Evolutionary conservation across 2,888 invertebrate species (phyloP).

Genomic region (Hydropsyche betteni): DNA sequence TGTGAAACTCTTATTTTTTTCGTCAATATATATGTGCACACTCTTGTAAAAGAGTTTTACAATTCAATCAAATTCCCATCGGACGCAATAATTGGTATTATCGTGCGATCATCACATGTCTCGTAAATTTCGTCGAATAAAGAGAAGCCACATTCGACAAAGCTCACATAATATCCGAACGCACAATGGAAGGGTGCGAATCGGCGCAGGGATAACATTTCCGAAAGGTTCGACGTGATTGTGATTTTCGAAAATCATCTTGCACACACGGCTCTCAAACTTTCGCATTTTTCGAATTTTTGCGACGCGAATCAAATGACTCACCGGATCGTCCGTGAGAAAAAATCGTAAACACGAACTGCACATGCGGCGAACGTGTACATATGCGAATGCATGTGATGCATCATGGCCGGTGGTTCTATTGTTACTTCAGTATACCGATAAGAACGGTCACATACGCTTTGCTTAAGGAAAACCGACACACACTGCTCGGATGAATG

Average conservation of each 20-base stretch:
- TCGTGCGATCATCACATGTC: slow-evolving; percentile 13
- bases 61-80: slow-evolving; percentile 25
- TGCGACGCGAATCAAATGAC: not conserved
- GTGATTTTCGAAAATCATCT: slow-evolving; percentile 7
- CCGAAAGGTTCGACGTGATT: not conserved
- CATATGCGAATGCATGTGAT: too few relatives aligned
- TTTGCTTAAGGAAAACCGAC: slow-evolving; percentile 1
- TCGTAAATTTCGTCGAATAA: slow-evolving; percentile 6
- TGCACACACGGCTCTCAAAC: not conserved
- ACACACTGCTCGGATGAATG: not conserved
- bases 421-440: not conserved
- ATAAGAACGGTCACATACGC: slow-evolving; percentile 1
- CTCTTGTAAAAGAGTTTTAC: not conserved
- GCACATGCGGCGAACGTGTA: not conserved
- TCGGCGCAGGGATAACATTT: not conserved
- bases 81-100: slow-evolving; percentile 19
- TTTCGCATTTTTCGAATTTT: not conserved
- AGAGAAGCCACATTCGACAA: not conserved
- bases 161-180: not conserved
- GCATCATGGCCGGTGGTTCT: not conserved
- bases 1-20: not conserved
- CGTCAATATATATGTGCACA: not conserved
- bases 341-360: slow-evolving; percentile 5
- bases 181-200: slow-evolving; percentile 18
- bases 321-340: not conserved